These are phyloP conservation scores for Heliothis peltigera DNA, from an alignment of 2,888 invertebrate species.

Conservation along the genomic window DNA sequence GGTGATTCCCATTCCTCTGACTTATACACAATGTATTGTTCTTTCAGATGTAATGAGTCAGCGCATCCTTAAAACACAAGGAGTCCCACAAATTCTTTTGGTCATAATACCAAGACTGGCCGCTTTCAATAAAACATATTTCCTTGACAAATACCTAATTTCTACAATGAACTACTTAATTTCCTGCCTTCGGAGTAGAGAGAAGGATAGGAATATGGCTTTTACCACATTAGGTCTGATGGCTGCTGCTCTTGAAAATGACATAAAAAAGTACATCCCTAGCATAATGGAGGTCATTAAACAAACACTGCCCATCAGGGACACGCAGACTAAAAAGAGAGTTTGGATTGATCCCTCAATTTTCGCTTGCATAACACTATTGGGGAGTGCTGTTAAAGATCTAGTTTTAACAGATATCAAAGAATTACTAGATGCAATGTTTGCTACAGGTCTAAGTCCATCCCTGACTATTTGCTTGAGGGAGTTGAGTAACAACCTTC, in stretches of 20 bases:
- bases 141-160: slow-evolving; percentile 93
- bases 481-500: slow-evolving; percentile 96
- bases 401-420: slow-evolving; percentile 94
- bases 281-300: slow-evolving; percentile 96
- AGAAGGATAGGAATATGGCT: slow-evolving; percentile 96
- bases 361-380: slow-evolving; percentile 97
- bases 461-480: slow-evolving; percentile 97
- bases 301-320: slow-evolving; percentile 93
- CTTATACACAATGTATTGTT: neutral
- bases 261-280: slow-evolving; percentile 94
- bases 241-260: slow-evolving; percentile 95
- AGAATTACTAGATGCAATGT: slow-evolving; percentile 96
- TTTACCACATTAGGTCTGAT: slow-evolving; percentile 97
- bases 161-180: slow-evolving; percentile 94
- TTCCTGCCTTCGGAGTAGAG: slow-evolving; percentile 93
- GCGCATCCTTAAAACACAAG: slow-evolving; percentile 92
- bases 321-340: slow-evolving; percentile 94
- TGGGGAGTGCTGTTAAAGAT: slow-evolving; percentile 96
- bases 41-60: slow-evolving; percentile 94
- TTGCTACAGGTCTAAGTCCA: slow-evolving; percentile 97
- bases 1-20: neutral
- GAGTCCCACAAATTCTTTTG: slow-evolving; percentile 96
- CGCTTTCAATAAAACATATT: slow-evolving; percentile 96
- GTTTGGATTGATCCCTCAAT: slow-evolving; percentile 95
- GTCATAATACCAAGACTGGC: slow-evolving; percentile 97